Conservation (phyloP, 2,113 vertebrate genomes). For the Poeciliopsis turrubarensis region DNA sequence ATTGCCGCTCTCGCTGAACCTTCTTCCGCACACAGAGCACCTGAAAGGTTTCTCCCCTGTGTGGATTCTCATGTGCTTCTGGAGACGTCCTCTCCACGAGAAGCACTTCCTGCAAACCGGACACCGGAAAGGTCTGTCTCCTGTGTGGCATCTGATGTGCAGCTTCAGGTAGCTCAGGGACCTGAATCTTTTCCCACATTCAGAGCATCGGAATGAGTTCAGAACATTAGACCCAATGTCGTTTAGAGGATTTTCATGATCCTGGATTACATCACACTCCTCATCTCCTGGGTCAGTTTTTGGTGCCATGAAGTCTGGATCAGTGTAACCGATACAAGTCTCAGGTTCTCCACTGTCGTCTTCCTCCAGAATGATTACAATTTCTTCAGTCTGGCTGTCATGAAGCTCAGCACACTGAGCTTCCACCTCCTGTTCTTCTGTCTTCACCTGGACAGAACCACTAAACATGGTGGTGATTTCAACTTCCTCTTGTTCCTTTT, state of each 20-base stretch:
- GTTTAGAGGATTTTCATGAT: neutral
- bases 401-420: constrained; percentile 7
- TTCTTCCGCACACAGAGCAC: constrained; percentile 77
- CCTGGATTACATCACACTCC: neutral
- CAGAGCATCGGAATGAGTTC: constrained; percentile 20
- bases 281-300: neutral
- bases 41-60: constrained; percentile 34
- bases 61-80: constrained; percentile 52
- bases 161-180: constrained; percentile 5
- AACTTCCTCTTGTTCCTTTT: constrained; percentile 3
- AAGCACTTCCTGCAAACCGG: constrained; percentile 44
- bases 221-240: neutral
- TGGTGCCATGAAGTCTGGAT: neutral
- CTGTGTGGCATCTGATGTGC: constrained; percentile 47
- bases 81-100: constrained; percentile 16
- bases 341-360: neutral
- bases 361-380: neutral
- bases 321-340: neutral
- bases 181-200: constrained; percentile 36
- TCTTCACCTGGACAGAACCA: constrained; percentile 3
- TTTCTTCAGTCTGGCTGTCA: neutral
- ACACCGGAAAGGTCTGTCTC: constrained; percentile 40
- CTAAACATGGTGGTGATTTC: neutral
- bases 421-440: neutral
- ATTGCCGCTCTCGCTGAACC: constrained; percentile 63